Conservation (phyloP, 2,113 vertebrate species). For the Brienomyrus longianalis region DNA sequence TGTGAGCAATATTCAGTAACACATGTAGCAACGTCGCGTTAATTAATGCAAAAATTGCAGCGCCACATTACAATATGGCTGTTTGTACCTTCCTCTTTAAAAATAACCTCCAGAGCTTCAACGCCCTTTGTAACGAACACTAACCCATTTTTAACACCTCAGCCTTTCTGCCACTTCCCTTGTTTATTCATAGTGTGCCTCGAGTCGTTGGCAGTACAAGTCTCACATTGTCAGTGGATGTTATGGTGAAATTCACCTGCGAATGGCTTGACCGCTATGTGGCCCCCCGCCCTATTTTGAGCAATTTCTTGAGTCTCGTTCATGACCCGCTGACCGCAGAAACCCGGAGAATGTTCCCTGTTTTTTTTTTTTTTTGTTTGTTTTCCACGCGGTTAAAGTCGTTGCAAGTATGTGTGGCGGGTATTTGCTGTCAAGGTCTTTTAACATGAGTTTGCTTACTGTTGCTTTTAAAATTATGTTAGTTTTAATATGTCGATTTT, state of each 20-base stretch:
- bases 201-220: not conserved
- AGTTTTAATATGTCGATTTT: not conserved
- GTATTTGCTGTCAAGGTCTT: not conserved
- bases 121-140: not conserved
- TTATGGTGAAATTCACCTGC: constrained; percentile 18
- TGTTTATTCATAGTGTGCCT: not conserved
- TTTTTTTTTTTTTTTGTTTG: too few relatives aligned
- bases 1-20: too few relatives aligned
- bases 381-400: constrained; percentile 21
- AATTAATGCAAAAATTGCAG: too few relatives aligned
- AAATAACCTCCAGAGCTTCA: not conserved
- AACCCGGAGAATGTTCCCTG: constrained; percentile 15
- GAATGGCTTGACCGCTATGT: constrained; percentile 17
- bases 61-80: too few relatives aligned
- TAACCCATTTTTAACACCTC: not conserved
- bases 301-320: constrained; percentile 15
- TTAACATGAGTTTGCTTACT: not conserved
- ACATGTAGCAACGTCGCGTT: too few relatives aligned
- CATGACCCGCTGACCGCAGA: constrained; percentile 22
- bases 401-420: constrained; percentile 11
- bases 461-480: not conserved
- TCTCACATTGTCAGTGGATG: not conserved
- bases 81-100: too few relatives aligned
- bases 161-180: not conserved
- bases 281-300: constrained; percentile 19